These are phyloP conservation scores for Phrynocephalus guinanensis DNA, from an alignment of 2,797 vertebrate genomes.

Conservation along the genomic window DNA sequence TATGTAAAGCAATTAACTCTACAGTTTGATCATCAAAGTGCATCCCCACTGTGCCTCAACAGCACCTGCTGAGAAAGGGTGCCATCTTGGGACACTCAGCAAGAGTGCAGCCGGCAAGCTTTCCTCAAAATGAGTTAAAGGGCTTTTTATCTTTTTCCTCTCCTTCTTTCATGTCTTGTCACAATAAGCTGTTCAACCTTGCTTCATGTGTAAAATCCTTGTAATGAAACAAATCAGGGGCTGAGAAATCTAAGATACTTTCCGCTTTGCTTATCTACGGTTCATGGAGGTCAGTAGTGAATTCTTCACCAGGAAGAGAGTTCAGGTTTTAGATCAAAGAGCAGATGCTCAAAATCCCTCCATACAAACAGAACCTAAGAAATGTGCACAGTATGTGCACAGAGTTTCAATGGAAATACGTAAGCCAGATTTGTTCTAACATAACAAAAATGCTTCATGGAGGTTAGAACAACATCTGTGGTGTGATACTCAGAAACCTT, in stretches of 20 bases:
- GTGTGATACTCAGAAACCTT: no score
- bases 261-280: neutral
- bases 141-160: neutral
- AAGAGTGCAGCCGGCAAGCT: neutral
- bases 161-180: neutral
- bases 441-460: neutral
- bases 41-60: neutral
- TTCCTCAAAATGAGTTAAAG: neutral
- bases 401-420: neutral
- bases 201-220: neutral
- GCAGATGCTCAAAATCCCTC: neutral
- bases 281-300: neutral
- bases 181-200: neutral
- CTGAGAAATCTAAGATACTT: neutral
- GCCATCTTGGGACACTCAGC: neutral
- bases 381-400: neutral
- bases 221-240: constrained; percentile 7
- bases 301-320: neutral
- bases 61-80: neutral
- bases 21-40: neutral
- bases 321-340: neutral
- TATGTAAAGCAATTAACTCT: neutral
- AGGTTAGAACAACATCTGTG: no score
- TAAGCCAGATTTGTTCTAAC: neutral
- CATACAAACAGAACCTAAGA: neutral